phyloP scores from a whole-genome alignment of 35 echinoderm and acorn worm genomes.

The Apostichopus parvimensis region DNA sequence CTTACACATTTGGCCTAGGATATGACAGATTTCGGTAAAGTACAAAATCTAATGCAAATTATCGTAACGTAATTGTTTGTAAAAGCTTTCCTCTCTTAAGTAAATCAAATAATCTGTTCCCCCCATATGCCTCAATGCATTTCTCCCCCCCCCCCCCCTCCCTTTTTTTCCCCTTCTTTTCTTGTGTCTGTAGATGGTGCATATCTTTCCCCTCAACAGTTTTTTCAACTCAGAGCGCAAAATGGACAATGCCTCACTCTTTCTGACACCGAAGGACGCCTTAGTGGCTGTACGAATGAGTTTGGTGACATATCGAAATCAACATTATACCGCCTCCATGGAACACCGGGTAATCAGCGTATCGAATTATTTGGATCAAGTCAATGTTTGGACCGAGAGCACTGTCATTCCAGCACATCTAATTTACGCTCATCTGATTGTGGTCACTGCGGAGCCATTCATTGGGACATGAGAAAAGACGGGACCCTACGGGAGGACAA shows the following conservation, averaged over 20 bases:
- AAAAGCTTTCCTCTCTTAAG: too few relatives aligned
- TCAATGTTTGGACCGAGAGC: constrained; percentile 26
- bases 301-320: background rate
- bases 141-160: too few relatives aligned
- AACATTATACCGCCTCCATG: constrained; percentile 21
- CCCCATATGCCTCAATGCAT: too few relatives aligned
- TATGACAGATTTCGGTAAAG: too few relatives aligned
- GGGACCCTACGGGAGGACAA: constrained; percentile 39
- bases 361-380: constrained; percentile 12
- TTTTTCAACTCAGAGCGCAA: constrained; percentile 1
- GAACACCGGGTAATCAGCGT: background rate
- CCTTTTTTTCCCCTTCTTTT: too few relatives aligned
- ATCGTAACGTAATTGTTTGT: too few relatives aligned
- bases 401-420: constrained; percentile 34
- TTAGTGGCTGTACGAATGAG: background rate
- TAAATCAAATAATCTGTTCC: too few relatives aligned
- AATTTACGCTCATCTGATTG: constrained; percentile 37
- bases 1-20: too few relatives aligned
- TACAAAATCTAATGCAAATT: too few relatives aligned
- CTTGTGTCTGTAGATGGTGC: too few relatives aligned
- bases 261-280: background rate
- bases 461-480: constrained; percentile 17
- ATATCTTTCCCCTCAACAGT: background rate
- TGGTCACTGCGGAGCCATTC: constrained; percentile 34
- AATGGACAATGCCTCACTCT: constrained; percentile 6